These are phyloP conservation scores for Brenthis ino DNA, from an alignment of 2,888 invertebrate species.

Conservation along the genomic window DNA sequence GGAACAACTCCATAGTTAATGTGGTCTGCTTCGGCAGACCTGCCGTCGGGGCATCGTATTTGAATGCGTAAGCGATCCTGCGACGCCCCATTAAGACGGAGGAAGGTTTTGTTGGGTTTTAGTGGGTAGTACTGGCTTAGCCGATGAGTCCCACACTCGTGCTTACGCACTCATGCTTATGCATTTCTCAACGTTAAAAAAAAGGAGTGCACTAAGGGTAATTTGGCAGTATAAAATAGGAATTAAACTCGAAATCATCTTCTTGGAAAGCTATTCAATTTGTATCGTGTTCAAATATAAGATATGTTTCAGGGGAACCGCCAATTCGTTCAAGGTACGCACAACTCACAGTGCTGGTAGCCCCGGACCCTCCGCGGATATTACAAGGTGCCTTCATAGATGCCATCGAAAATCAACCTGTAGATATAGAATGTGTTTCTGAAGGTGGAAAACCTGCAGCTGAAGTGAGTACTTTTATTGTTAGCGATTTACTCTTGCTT, in stretches of 20 bases:
- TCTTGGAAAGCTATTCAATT: background rate
- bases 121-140: too few relatives aligned
- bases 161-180: too few relatives aligned
- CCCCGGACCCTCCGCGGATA: slow-evolving; percentile 94
- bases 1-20: too few relatives aligned
- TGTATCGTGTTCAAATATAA: slow-evolving; percentile 17
- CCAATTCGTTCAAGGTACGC: slow-evolving; percentile 93
- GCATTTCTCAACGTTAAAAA: too few relatives aligned
- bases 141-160: too few relatives aligned
- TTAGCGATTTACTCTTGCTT: background rate
- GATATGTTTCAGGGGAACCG: slow-evolving; percentile 82
- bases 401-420: slow-evolving; percentile 94
- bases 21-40: too few relatives aligned
- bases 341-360: slow-evolving; percentile 91
- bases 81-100: too few relatives aligned
- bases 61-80: too few relatives aligned
- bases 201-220: too few relatives aligned
- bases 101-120: too few relatives aligned
- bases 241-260: background rate
- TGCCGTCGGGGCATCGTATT: too few relatives aligned
- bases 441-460: slow-evolving; percentile 96
- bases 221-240: too few relatives aligned
- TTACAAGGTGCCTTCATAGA: slow-evolving; percentile 90
- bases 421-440: slow-evolving; percentile 95
- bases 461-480: slow-evolving; percentile 80